Evolutionary conservation across 1,140 invertebrate genomes (phyloP).

Genomic region (Orchestia grillus): DNA sequence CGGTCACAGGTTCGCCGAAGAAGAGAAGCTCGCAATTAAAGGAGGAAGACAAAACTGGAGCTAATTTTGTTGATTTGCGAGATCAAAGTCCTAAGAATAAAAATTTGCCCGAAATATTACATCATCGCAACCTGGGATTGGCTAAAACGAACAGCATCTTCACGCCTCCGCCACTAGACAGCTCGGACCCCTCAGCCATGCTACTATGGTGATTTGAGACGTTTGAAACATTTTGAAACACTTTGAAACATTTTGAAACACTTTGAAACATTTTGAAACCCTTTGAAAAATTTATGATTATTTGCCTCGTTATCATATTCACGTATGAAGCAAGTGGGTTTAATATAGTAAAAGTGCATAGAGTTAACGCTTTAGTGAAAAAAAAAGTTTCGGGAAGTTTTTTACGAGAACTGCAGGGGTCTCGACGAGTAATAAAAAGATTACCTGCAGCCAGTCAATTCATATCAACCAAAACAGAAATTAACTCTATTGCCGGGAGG

Average conservation of each 20-base stretch:
- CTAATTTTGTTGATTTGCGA: background rate
- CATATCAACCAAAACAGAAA: too few relatives aligned
- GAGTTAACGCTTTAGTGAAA: too few relatives aligned
- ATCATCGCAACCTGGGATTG: background rate
- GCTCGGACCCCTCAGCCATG: constrained; percentile 6
- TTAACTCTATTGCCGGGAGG: too few relatives aligned
- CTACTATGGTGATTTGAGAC: constrained; percentile 3
- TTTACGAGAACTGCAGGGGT: too few relatives aligned
- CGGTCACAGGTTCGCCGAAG: background rate
- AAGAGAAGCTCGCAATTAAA: background rate
- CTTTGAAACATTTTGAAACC: background rate
- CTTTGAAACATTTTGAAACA: background rate
- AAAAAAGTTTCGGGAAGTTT: too few relatives aligned
- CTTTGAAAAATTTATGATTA: too few relatives aligned
- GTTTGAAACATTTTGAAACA: background rate
- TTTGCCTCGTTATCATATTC: too few relatives aligned
- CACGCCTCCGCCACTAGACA: background rate
- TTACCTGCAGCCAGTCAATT: too few relatives aligned
- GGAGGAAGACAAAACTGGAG: background rate
- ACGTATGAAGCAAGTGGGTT: too few relatives aligned
- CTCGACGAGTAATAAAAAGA: too few relatives aligned
- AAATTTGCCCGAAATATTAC: background rate
- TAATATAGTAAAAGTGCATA: too few relatives aligned
- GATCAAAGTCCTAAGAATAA: background rate
- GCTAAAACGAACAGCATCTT: background rate